Base-by-base conservation (phyloP, 2,888 invertebrate species). In the Uropetala carovei region DNA sequence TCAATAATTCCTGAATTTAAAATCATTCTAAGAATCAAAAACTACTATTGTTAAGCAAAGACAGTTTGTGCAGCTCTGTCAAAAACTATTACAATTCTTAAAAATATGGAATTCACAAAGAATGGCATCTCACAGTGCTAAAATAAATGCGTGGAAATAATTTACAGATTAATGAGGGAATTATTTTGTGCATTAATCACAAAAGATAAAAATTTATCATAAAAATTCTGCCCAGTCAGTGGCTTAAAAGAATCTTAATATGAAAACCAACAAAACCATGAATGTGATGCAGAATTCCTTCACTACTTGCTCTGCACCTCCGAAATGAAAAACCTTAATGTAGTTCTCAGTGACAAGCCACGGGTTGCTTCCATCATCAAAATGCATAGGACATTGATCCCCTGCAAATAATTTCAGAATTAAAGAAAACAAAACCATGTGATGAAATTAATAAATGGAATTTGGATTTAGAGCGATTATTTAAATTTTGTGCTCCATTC, bases 361-460 rank as follows among this genome's bases (percentile, higher is more conserved):
- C 0, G 99, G 99, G 95, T 99, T 97, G 83, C 96, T 96, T 13
- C 99, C 99, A 94, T 99, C 99, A 94, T 99, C 99, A 94, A 99
- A 99, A 94, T 98, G 97, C 98, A 99, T 99, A 0, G 99, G 99
- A 95, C 99, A 99, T 94, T 98, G 98, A 95, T 99, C 99, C 94
- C 97, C 97, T 97, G 95, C 93, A 95, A 95, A 92, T 92, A 93
- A 93, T 93, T 93, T 92, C 91, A 92, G 92, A 92, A 85, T 92
- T 84, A 93, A 82, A 27, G 13, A 92, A 30, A 85, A 85, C 89
- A 64, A 68, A 75, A 89, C n/a, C 83, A 91, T 27, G 92, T 85
- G 85, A 89, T 59, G 11, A 58, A 92, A 92, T 68, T 75, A 64
- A 56, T 86, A 22, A 92, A 57, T n/a, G 30, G 43, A 57, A n/a